Percentiles rank a stretch among this genome's conserved stretches.
Evolutionary conservation across 1,140 invertebrate genomes (phyloP).

Genomic region (Brachionus koreanus): DNA sequence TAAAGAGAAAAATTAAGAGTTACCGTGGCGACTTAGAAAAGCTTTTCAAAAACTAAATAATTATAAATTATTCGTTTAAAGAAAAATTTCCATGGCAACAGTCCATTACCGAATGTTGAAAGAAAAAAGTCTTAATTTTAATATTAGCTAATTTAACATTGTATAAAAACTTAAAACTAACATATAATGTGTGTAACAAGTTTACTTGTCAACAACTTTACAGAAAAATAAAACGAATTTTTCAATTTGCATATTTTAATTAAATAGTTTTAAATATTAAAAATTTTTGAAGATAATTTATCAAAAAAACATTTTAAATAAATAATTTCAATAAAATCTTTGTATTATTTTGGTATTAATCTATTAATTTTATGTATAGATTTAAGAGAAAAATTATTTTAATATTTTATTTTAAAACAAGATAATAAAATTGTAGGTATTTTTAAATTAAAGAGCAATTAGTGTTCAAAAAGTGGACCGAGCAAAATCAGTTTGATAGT

Average conservation of each 20-base stretch:
- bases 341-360: background rate
- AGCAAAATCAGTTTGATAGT: background rate
- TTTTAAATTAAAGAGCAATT: background rate
- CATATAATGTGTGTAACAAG: background rate
- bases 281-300: background rate
- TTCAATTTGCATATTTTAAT: background rate
- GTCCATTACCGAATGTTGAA: background rate
- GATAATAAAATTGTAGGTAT: background rate
- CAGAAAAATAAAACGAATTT: background rate
- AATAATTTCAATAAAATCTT: background rate
- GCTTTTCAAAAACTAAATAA: constrained; percentile 14
- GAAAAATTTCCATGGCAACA: background rate
- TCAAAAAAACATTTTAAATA: background rate
- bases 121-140: background rate
- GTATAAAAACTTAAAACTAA: background rate
- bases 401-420: background rate
- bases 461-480: background rate
- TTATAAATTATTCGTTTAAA: background rate
- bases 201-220: background rate
- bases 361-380: background rate
- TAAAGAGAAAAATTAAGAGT: constrained; percentile 18
- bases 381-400: background rate
- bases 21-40: background rate
- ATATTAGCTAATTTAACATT: background rate
- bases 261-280: background rate